These are phyloP conservation scores for Chrysogorgia sp. DNA, from an alignment of 92 coral and sea anemone genomes.

Conservation along the genomic window DNA sequence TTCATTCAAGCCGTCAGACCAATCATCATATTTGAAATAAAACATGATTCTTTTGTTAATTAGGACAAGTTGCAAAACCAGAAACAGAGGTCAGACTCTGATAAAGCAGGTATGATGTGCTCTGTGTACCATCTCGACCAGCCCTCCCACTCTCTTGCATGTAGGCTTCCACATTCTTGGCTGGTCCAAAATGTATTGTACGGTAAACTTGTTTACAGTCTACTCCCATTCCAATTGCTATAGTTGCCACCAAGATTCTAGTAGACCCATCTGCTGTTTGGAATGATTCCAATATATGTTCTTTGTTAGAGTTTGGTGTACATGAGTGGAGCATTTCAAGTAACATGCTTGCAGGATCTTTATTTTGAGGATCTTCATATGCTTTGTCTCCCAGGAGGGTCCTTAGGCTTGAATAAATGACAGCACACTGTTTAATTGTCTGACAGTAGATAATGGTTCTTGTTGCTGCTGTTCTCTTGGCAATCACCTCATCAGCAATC, in stretches of 20 bases:
- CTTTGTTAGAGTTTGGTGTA: conserved; percentile 40
- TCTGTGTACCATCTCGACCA: conserved; percentile 66
- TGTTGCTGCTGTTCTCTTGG: background rate
- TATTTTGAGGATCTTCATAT: background rate
- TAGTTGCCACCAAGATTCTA: conserved; percentile 59
- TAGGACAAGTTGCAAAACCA: too few species aligned
- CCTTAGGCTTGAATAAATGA: conserved; percentile 43
- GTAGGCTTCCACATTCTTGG: conserved; percentile 60
- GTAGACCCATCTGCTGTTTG: conserved; percentile 21
- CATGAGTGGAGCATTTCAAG: conserved; percentile 49
- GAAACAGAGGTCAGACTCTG: too few species aligned
- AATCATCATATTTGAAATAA: too few species aligned
- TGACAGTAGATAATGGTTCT: conserved; percentile 43
- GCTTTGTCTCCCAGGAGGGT: conserved; percentile 41
- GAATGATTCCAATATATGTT: conserved; percentile 48
- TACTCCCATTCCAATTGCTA: conserved; percentile 72
- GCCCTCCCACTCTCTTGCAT: conserved; percentile 72
- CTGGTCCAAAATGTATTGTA: conserved; percentile 71
- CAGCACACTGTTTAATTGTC: conserved; percentile 51
- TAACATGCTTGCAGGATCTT: conserved; percentile 9
- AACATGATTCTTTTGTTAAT: too few species aligned
- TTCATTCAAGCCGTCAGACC: too few species aligned
- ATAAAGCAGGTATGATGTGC: conserved; percentile 50
- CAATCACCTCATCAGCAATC: conserved; percentile 24
- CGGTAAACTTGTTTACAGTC: conserved; percentile 59